Evolutionary conservation across 2,113 vertebrate species (phyloP).

Genomic region (Podarcis raffonei): DNA sequence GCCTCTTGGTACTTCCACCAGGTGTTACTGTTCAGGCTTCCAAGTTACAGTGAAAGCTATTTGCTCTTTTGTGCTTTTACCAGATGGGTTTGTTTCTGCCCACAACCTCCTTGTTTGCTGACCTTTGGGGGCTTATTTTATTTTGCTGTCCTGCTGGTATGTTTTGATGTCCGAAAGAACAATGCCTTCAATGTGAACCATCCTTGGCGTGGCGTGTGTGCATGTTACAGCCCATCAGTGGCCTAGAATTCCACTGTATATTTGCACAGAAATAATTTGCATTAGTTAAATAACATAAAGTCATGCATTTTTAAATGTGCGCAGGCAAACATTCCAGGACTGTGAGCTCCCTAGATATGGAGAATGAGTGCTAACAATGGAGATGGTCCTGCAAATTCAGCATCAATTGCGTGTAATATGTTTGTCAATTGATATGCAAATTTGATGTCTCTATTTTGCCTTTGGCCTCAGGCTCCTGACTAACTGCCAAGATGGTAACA

Average conservation of each 20-base stretch:
- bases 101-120: not conserved
- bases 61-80: not conserved
- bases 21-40: not conserved
- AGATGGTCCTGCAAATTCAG: not conserved
- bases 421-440: constrained; percentile 4
- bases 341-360: not conserved
- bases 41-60: not conserved
- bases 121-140: not conserved
- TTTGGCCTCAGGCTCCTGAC: constrained; percentile 27
- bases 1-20: not conserved
- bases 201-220: not conserved
- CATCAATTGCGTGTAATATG: not conserved
- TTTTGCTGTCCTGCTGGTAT: not conserved
- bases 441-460: constrained; percentile 9
- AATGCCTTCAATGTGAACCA: not conserved
- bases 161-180: not conserved
- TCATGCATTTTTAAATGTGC: not conserved
- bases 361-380: not conserved
- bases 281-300: not conserved
- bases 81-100: not conserved
- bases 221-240: not conserved
- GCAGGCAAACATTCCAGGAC: not conserved
- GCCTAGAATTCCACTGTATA: not conserved
- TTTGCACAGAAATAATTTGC: not conserved
- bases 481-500: not conserved